Evolutionary conservation across 2,797 vertebrate species (phyloP).

Genomic region (Helarctos malayanus): DNA sequence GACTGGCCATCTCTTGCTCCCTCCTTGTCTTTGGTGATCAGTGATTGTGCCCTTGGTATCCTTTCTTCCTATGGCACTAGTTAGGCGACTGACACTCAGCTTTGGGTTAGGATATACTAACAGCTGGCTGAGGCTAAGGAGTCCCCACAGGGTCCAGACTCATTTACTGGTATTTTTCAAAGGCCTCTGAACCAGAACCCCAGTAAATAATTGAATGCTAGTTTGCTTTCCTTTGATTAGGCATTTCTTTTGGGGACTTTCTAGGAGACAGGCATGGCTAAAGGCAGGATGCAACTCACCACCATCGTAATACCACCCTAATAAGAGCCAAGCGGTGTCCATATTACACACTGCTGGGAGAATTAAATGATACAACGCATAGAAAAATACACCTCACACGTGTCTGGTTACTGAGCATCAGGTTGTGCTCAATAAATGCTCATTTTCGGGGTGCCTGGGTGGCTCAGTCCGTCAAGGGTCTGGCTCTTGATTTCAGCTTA

Average conservation of each 20-base stretch:
- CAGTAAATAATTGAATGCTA: background rate
- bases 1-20: background rate
- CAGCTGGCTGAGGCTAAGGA: background rate
- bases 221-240: background rate
- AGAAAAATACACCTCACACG: background rate
- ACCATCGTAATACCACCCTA: background rate
- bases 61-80: background rate
- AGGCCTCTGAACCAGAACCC: background rate
- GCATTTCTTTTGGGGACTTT: background rate
- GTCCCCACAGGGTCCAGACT: background rate
- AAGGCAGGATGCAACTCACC: background rate
- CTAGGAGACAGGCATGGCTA: background rate
- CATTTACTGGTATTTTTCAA: slow-evolving; percentile 28
- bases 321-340: background rate
- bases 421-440: background rate
- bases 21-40: background rate
- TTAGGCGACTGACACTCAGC: background rate
- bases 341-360: background rate
- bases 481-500: background rate
- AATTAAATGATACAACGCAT: background rate
- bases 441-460: background rate
- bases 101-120: background rate
- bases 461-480: background rate
- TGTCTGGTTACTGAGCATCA: background rate
- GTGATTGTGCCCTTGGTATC: background rate